Base-by-base conservation (phyloP, 2,888 invertebrate species). In the Orthosia gracilis region DNA sequence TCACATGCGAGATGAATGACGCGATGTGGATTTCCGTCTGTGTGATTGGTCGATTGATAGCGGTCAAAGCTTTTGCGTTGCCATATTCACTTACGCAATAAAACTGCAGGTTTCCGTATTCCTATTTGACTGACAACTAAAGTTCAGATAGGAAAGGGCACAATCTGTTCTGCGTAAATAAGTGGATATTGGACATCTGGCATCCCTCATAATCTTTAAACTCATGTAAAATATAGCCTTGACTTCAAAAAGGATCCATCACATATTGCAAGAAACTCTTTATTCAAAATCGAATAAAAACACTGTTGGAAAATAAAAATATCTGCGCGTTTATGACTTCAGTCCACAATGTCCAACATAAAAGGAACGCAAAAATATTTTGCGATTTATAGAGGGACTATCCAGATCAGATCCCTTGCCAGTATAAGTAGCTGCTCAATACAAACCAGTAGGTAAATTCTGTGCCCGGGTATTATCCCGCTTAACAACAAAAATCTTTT, bases 401-500 rank as follows among this genome's bases (percentile, higher is more conserved):
- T n/a, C n/a, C n/a, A n/a, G n/a, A n/a, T 4, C 2, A 3, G 13
- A n/a, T 31, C 52, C 67, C n/a, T 40, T 40, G 49, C 45, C 50
- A 50, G 52, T 54, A 49, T 9, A 40, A 40, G 40, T 40, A 31
- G 40, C 40, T 40, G 23, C 52, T 40, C 17, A 49, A 40, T 18
- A 57, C 7, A 23, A 40, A 40, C 7, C 40, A 40, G 40, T 40
- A 40, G 9, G 40, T 40, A 40, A 1, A 40, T 40, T 40, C 40
- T 40, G 7, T 40, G 40, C 26, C 31, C 17, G 15, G 5, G 13
- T 17, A 58, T 59, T 58, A 17, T 15, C 15, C 49, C n/a, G 21
- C 31, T 40, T 49, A 18, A 21, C n/a, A 67, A 49, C 26, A 58
- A 55, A 59, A 73, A 47, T 61, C 0, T 40, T 31, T 54, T 59